Evolutionary conservation across 2,113 vertebrate genomes (phyloP), one percentile per base, ranked within the genome.

Genomic region (Ochotona curzoniae): DNA sequence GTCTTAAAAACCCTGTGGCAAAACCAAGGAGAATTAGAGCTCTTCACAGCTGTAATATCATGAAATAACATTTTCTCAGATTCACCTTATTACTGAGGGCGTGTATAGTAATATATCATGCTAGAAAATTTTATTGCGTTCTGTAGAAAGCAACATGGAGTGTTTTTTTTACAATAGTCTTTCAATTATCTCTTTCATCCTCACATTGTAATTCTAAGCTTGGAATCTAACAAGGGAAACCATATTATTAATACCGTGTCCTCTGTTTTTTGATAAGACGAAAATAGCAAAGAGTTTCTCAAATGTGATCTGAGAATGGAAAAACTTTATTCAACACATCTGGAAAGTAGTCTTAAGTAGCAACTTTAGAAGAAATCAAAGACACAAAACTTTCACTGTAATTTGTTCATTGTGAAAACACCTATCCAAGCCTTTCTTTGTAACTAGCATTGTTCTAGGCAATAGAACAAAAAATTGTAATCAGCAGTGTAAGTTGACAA

Each of bases 1-100:
- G 86, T 94, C 73, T 95, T 93, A 76, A 96, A 96, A 96, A 93
- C 54, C n/a, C 14, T 4, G 17, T 91, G 91, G 51, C 47, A 92
- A 93, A 92, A 79, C 74, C 91, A 49, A 76, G 92, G 93, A 74
- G 30, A 87, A 93, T 70, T 83, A 71, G 82, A 89, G 57, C 81
- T 95, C 66, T 88, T 88, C 83, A 60, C 64, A 60, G 84, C 82
- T 81, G n/a, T 63, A 90, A 94, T 89, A 83, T 90, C 88, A 87
- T 90, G 69, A 93, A 94, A 95, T 93, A 85, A 93, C 67, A 80
- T 96, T 91, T 96, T 95, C 18, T 2, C 28, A 82, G 87, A 26
- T 78, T 91, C 66, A 5, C 83, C 93, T 96, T 93, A 89, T 96
- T 91, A 78, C 54, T 25, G 83, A 94, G 63, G 78, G 85, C 28